phyloP scores from a whole-genome alignment of 1,140 invertebrate genomes.

The Drosophila chauvacae region DNA sequence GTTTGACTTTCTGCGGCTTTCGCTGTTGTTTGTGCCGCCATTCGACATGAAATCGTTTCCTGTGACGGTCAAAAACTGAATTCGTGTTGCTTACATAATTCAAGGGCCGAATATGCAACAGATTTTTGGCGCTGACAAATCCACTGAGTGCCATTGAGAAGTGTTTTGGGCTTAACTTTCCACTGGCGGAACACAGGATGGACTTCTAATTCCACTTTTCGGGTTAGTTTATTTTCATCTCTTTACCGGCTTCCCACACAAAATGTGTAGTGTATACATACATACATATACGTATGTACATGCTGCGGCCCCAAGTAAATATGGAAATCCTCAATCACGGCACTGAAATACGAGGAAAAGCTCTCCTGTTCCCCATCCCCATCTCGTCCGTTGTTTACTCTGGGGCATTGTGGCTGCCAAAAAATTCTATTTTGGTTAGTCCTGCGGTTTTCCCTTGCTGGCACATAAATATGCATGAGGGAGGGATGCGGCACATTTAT shows the following conservation, averaged over 20 bases:
- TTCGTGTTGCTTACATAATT: slow-evolving; percentile 19
- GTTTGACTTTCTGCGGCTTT: slow-evolving; percentile 23
- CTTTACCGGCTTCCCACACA: slow-evolving; percentile 19
- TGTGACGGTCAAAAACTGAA: slow-evolving; percentile 11
- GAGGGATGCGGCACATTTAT: slow-evolving; percentile 25
- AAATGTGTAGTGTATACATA: slow-evolving; percentile 7
- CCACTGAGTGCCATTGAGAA: slow-evolving; percentile 4
- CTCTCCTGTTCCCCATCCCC: background rate
- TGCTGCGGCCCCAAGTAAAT: slow-evolving; percentile 26
- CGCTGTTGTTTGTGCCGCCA: slow-evolving; percentile 1
- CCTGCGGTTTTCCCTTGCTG: slow-evolving; percentile 29
- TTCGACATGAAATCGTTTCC: slow-evolving; percentile 11
- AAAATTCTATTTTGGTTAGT: slow-evolving; percentile 47
- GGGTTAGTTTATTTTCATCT: slow-evolving; percentile 23
- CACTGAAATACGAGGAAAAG: slow-evolving; percentile 12
- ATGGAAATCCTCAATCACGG: slow-evolving; percentile 43
- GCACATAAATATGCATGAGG: slow-evolving; percentile 42
- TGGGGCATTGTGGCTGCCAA: slow-evolving; percentile 42
- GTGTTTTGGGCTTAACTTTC: slow-evolving; percentile 5
- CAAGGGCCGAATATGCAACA: slow-evolving; percentile 14
- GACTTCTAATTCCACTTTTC: slow-evolving; percentile 10
- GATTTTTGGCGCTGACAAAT: slow-evolving; percentile 18
- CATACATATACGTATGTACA: background rate
- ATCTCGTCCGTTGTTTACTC: slow-evolving; percentile 22
- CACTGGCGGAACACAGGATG: slow-evolving; percentile 1